Conservation (phyloP, 2,113 vertebrate species). For the Propithecus coquereli region DNA sequence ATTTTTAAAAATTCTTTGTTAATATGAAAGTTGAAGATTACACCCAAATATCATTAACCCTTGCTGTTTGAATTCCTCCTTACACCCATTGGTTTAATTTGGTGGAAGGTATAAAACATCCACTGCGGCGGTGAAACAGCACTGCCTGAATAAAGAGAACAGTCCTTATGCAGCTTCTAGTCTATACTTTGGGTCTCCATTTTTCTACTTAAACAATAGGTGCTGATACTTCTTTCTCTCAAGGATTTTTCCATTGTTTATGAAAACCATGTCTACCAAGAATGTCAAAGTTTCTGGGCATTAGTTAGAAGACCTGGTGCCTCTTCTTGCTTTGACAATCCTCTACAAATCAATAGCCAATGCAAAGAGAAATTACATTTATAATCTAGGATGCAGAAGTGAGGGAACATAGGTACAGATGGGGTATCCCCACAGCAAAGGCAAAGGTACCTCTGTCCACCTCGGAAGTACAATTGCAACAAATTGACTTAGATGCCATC, state of each 20-base stretch:
- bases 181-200: neutral
- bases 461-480: neutral
- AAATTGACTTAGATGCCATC: neutral
- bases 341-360: neutral
- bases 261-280: neutral
- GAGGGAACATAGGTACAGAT: neutral
- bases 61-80: neutral
- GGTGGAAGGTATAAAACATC: neutral
- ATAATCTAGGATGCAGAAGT: neutral
- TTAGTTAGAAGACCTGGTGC: neutral
- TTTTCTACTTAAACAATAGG: neutral
- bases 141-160: neutral
- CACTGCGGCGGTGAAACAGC: neutral
- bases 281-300: neutral
- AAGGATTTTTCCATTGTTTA: neutral
- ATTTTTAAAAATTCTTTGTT: neutral
- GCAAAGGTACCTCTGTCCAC: neutral
- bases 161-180: neutral
- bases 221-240: neutral
- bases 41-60: neutral
- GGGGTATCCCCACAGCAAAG: accelerated
- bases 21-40: neutral
- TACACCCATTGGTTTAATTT: neutral
- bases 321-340: neutral
- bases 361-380: neutral